Evolutionary conservation across 2,888 invertebrate species (phyloP), one percentile per base, ranked within the genome.

Genomic region (Drosophila rellima): DNA sequence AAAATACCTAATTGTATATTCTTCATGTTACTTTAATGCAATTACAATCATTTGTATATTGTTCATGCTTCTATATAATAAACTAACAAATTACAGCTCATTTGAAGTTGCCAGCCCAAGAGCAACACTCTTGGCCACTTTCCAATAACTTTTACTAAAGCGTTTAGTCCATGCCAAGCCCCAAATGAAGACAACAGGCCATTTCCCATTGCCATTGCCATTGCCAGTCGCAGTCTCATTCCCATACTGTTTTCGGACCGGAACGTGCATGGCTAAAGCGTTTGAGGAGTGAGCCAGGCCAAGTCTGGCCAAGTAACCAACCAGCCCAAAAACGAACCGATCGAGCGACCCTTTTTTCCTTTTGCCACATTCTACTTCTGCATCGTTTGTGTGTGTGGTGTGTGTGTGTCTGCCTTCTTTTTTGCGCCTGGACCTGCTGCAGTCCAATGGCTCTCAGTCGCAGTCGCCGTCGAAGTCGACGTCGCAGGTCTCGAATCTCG

Each of bases 221-320:
- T 56, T 57, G 40, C n/a, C 31, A 10, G 23, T 26, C 33, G 13
- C 15, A n/a, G 42, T 44, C 44, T 45, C 17, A 29, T 29, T n/a
- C 62, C 35, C 18, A 52, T 47, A 47, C 35, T n/a, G 23, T 23
- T 26, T 56, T 48, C 26, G 17, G 57, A 68, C 51, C 52, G 62
- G 40, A 72, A 70, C 68, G 76, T 76, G 79, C 82, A 76, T 76
- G 78, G 78, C 74, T 78, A 70, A 78, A 68, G 23, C 78, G 77
- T 68, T 77, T 66, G 70, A 78, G 64, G 73, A 81, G 78, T 55
- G 52, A 78, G 60, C 63, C 51, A 51, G 23, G 35, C 6, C 20
- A 23, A 18, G 18, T 4, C 39, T 37, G 50, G 20, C 4, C 45
- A 59, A 65, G 59, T 4, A 18, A 20, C 52, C 31, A 78, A 42